Evolutionary conservation across 2,888 invertebrate species (phyloP).

Genomic region (Syritta pipiens): DNA sequence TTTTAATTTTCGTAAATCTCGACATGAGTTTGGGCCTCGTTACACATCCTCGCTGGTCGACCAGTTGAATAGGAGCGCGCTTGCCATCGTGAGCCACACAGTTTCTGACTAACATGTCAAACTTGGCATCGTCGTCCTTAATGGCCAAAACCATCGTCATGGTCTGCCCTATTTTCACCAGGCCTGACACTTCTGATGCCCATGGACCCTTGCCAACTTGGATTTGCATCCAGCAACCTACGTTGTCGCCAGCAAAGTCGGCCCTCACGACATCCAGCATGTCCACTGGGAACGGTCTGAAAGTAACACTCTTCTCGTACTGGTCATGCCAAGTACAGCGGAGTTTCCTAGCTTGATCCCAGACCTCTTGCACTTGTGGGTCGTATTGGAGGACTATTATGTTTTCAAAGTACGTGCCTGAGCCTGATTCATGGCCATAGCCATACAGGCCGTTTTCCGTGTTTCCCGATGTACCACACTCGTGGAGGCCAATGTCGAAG

Average conservation of each 20-base stretch:
- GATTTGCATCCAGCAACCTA: constrained; percentile 98
- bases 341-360: constrained; percentile 95
- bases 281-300: constrained; percentile 96
- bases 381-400: constrained; percentile 96
- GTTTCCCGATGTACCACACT: constrained; percentile 95
- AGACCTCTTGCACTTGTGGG: constrained; percentile 95
- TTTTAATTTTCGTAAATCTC: constrained; percentile 95
- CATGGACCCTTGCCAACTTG: constrained; percentile 97
- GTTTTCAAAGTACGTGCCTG: constrained; percentile 95
- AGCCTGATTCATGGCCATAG: constrained; percentile 92
- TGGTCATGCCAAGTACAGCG: constrained; percentile 97
- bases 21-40: constrained; percentile 96
- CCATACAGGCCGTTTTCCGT: constrained; percentile 94
- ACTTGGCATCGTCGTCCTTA: constrained; percentile 96
- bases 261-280: constrained; percentile 97
- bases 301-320: constrained; percentile 96
- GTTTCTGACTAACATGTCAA: constrained; percentile 96
- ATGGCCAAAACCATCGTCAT: constrained; percentile 98
- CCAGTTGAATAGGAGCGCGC: constrained; percentile 94
- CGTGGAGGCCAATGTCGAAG: constrained; percentile 94
- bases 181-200: constrained; percentile 96
- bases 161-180: constrained; percentile 96
- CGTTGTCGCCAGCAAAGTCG: constrained; percentile 96
- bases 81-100: constrained; percentile 97
- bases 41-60: constrained; percentile 95